phyloP scores from a whole-genome alignment of 2,797 vertebrate species.

The Crypturellus tataupa region DNA sequence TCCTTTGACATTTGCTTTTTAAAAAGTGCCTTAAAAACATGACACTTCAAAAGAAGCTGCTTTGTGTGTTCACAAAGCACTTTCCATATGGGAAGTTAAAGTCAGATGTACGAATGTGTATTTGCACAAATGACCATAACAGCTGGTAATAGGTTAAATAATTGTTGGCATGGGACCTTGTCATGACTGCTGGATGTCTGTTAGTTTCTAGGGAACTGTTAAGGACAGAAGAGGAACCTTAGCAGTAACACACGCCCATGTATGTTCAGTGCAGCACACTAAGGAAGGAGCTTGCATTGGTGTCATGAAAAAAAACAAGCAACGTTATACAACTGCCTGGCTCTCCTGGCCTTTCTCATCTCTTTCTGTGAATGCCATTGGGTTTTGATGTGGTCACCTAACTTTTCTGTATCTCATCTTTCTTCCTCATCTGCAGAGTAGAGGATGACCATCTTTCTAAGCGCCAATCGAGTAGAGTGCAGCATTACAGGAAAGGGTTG shows the following conservation, averaged over 20 bases:
- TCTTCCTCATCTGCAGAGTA: neutral
- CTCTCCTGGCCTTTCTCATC: neutral
- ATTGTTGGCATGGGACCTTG: neutral
- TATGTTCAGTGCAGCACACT: fast-evolving
- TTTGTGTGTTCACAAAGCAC: neutral
- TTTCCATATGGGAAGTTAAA: conserved; percentile 32
- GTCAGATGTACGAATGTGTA: neutral
- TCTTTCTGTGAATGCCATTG: neutral
- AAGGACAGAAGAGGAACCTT: neutral
- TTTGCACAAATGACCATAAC: neutral
- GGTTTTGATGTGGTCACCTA: neutral
- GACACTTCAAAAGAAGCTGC: conserved; percentile 45
- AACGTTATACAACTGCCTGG: neutral
- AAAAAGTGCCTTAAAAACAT: conserved; percentile 7
- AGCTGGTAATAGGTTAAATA: neutral
- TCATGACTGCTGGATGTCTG: neutral
- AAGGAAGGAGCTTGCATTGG: neutral
- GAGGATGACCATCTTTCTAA: neutral
- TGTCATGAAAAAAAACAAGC: neutral
- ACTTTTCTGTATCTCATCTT: conserved; percentile 1
- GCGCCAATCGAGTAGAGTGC: neutral
- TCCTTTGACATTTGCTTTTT: neutral
- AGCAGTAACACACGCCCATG: neutral
- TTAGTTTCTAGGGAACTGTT: neutral
- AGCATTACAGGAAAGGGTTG: neutral